These are phyloP conservation scores for Lobophora halterata DNA, from an alignment of 2,888 invertebrate genomes.

Conservation along the genomic window DNA sequence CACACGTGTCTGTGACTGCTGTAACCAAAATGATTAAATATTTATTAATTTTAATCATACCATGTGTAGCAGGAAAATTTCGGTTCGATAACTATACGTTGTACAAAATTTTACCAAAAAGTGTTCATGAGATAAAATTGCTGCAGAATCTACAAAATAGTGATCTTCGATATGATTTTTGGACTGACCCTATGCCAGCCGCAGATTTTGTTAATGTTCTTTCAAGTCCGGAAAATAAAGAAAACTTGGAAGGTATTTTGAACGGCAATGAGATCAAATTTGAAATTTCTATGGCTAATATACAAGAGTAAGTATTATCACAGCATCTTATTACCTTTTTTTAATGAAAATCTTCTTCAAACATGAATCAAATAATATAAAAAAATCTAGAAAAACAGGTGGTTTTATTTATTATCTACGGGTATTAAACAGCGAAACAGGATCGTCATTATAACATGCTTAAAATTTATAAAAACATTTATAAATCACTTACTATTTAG, in stretches of 20 bases:
- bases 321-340: constrained; percentile 1
- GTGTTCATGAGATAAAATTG: constrained; percentile 59
- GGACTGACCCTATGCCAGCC: constrained; percentile 47
- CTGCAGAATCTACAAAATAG: constrained; percentile 62
- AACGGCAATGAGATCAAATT: constrained; percentile 49
- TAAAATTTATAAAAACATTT: too few species aligned
- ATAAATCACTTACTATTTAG: too few species aligned
- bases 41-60: constrained; percentile 8
- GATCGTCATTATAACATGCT: too few species aligned
- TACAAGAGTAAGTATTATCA: constrained; percentile 72
- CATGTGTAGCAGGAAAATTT: constrained; percentile 38
- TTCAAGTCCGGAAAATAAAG: constrained; percentile 52
- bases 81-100: constrained; percentile 59
- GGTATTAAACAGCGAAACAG: too few species aligned
- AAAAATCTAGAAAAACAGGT: too few species aligned
- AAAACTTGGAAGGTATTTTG: constrained; percentile 47
- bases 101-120: constrained; percentile 72
- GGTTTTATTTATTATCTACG: too few species aligned
- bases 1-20: too few species aligned
- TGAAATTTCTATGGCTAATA: constrained; percentile 59
- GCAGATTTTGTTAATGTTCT: constrained; percentile 54
- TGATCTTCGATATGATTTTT: constrained; percentile 59
- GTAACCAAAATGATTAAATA: constrained; percentile 8
- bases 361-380: too few species aligned
- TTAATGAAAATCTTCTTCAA: background rate